Base-by-base conservation (phyloP, 2,113 vertebrate genomes). In the Callaeas wilsoni region DNA sequence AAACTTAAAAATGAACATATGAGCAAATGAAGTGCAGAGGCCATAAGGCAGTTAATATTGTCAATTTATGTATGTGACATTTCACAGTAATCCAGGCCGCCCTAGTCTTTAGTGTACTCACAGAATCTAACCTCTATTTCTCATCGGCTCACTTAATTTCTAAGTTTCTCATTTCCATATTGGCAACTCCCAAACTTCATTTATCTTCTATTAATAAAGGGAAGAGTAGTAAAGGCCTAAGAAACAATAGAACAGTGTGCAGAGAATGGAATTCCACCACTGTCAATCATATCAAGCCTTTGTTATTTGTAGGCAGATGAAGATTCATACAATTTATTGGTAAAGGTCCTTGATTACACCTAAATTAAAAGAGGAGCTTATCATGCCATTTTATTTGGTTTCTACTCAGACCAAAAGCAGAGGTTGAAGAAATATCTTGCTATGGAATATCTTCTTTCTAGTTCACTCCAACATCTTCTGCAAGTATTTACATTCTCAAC, bases 201-300 rank as follows among this genome's bases (percentile, higher is more conserved):
- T 67, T 73, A 52, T 41, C 57, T 74, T 81, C 68, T 53, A 0
- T 49, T 74, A 13, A 49, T 53, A 18, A 79, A 75, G 35, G 16
- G 32, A 77, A 75, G 25, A 74, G 50, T 10, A 68, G 22, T 14
- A 86, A 89, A 65, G 41, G 35, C 7, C 8, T 15, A 68, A 23
- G n/a, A 79, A 76, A 79, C 0, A 0, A 50, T 0, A 73, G 32
- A 47, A 1, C 33, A 22, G 20, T 13, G 26, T 39, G 67, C 9
- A 65, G 7, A 71, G 46, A 70, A 91, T n/a, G 29, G 30, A 87
- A 75, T 55, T 39, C 16, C 35, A 67, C 26, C 33, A 46, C 0
- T 0, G 9, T 32, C 23, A 62, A 29, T 42, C 52, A 83, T 25
- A 53, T 60, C 75, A 80, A 50, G 35, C 6, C 50, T 87, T 75